Percentiles rank a stretch among this genome's conserved stretches.
Conservation (phyloP, 2,113 vertebrate genomes). For the Corydoras maculifer region DNA sequence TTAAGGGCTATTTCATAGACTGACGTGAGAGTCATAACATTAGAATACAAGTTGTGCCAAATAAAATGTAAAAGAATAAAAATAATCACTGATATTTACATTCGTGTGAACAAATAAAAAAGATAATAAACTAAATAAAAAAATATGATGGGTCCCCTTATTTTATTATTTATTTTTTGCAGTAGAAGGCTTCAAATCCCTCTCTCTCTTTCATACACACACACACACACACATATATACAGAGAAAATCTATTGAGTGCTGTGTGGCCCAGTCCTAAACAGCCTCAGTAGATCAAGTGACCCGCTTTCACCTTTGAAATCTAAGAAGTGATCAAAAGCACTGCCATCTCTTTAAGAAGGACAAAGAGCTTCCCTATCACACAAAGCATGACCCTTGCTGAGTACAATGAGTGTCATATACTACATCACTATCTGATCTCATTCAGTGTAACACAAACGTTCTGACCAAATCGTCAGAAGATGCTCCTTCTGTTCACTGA, state of each 20-base stretch:
- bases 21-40: too few relatives aligned
- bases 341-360: conserved; percentile 36
- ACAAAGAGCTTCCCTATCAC: conserved; percentile 34
- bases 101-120: too few relatives aligned
- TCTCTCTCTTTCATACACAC: neutral
- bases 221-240: conserved; percentile 36
- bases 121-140: too few relatives aligned
- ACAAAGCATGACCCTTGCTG: conserved; percentile 4
- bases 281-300: conserved; percentile 52
- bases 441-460: conserved; percentile 11
- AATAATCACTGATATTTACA: too few relatives aligned
- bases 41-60: too few relatives aligned
- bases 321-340: conserved; percentile 50
- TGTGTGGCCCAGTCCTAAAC: conserved; percentile 29
- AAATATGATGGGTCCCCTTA: too few relatives aligned
- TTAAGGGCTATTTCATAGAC: too few relatives aligned
- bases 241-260: conserved; percentile 25
- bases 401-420: conserved; percentile 32
- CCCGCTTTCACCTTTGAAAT: conserved; percentile 56
- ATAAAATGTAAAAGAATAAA: too few relatives aligned
- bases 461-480: too few relatives aligned
- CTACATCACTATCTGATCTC: conserved; percentile 13
- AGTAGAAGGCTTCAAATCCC: too few relatives aligned
- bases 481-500: too few relatives aligned
- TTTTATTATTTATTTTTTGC: too few relatives aligned